These are phyloP conservation scores for Karalla daura DNA, from an alignment of 2,797 vertebrate species.

Conservation along the genomic window DNA sequence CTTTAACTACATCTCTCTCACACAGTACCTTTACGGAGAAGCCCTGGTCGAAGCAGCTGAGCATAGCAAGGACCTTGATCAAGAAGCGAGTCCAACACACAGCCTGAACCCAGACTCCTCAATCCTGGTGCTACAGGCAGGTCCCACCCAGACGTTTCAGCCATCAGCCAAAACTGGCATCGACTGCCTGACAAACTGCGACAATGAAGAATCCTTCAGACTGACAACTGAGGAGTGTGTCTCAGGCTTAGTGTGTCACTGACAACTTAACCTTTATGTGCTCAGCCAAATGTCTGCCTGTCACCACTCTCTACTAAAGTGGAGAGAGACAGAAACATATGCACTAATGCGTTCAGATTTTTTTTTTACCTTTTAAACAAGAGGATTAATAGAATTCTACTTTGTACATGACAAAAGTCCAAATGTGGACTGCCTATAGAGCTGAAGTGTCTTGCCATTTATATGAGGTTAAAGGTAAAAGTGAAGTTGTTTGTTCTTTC, in stretches of 20 bases:
- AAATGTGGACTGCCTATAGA: neutral
- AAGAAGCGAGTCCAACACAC: conserved; percentile 74
- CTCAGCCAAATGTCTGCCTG: neutral
- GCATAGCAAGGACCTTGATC: conserved; percentile 79
- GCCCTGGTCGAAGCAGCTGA: conserved; percentile 82
- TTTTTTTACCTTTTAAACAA: no score
- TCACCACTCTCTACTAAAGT: neutral
- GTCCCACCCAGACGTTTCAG: neutral
- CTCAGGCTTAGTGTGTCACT: conserved; percentile 14
- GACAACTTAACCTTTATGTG: neutral
- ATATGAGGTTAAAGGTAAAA: neutral
- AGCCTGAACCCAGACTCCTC: conserved; percentile 11
- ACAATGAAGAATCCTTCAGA: conserved; percentile 19
- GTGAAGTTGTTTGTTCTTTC: no score
- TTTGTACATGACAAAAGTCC: conserved; percentile 31
- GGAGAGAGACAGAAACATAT: neutral
- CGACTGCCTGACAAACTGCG: neutral
- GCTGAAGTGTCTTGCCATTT: neutral
- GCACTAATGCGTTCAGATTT: no score
- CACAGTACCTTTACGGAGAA: conserved; percentile 86
- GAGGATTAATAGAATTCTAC: no score
- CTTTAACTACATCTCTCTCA: conserved; percentile 23
- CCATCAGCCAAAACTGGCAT: neutral
- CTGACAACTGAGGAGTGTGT: conserved; percentile 27
- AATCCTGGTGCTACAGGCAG: neutral